Conservation (phyloP, 2,888 invertebrate species). For the Nasonia oneida region DNA sequence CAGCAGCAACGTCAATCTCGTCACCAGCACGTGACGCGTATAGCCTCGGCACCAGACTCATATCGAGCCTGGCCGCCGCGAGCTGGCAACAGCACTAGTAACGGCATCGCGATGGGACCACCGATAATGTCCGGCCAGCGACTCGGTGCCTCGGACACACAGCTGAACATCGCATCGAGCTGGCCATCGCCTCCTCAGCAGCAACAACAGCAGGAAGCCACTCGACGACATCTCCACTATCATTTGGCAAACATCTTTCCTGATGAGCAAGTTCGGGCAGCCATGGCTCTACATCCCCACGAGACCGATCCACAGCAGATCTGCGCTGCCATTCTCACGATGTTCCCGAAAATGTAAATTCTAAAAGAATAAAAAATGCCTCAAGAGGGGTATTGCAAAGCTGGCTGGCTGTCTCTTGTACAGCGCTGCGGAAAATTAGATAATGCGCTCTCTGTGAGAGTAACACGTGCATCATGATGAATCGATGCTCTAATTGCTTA, state of each 20-base stretch:
- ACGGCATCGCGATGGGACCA: background rate
- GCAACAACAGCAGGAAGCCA: slow-evolving; percentile 80
- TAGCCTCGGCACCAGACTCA: slow-evolving; percentile 87
- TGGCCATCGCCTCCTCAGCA: slow-evolving; percentile 68
- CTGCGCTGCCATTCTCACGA: slow-evolving; percentile 90
- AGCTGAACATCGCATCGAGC: slow-evolving; percentile 82
- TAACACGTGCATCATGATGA: background rate
- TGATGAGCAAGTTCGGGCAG: slow-evolving; percentile 92
- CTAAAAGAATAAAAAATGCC: background rate
- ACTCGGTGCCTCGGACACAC: slow-evolving; percentile 83
- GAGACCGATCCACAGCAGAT: slow-evolving; percentile 94
- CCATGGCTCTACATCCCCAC: slow-evolving; percentile 93
- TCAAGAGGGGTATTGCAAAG: background rate
- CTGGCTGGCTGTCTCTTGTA: background rate
- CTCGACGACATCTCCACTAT: slow-evolving; percentile 89
- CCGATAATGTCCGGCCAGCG: slow-evolving; percentile 74
- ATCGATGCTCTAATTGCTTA: slow-evolving; percentile 38
- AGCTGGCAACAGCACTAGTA: slow-evolving; percentile 21
- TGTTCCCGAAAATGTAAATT: slow-evolving; percentile 83
- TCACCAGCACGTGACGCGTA: slow-evolving; percentile 85
- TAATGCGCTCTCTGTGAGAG: slow-evolving; percentile 61
- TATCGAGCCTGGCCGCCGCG: slow-evolving; percentile 81
- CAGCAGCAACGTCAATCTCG: slow-evolving; percentile 70
- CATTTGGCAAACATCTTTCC: slow-evolving; percentile 96
- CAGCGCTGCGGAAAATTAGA: slow-evolving; percentile 14